phyloP scores from a whole-genome alignment of 1,140 invertebrate species.

The Nasonia vitripennis region DNA sequence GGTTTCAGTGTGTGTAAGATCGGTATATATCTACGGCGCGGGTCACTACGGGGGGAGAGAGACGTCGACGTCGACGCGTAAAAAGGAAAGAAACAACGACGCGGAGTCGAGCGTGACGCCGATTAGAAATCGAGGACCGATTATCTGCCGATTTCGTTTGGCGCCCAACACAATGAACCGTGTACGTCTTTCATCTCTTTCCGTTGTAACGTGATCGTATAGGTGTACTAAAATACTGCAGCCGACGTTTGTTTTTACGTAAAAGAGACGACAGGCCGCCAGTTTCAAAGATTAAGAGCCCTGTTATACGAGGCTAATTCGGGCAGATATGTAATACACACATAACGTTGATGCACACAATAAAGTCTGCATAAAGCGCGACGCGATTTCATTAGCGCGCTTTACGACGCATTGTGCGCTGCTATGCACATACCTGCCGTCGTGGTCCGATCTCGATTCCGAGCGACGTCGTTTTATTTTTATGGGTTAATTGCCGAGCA shows the following conservation, averaged over 20 bases:
- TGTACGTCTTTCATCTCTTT: not conserved
- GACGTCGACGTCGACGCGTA: not conserved
- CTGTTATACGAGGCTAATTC: too few relatives aligned
- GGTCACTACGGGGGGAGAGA: not conserved
- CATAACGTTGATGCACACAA: too few relatives aligned
- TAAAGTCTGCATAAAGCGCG: too few relatives aligned
- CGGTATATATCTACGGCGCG: not conserved
- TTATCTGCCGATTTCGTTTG: conserved; percentile 5
- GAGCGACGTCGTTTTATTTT: not conserved
- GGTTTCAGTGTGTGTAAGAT: not conserved
- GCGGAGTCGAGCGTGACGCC: not conserved
- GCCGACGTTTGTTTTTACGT: too few relatives aligned
- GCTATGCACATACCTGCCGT: too few relatives aligned
- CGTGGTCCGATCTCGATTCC: too few relatives aligned
- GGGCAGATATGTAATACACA: too few relatives aligned
- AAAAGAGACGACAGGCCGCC: too few relatives aligned
- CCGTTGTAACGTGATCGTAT: not conserved
- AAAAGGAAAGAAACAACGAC: not conserved
- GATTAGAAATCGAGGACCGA: conserved; percentile 20
- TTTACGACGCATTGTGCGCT: too few relatives aligned
- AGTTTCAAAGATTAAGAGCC: too few relatives aligned
- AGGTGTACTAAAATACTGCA: too few relatives aligned
- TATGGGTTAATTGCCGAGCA: not conserved
- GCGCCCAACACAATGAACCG: not conserved
- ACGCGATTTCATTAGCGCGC: too few relatives aligned